Base-by-base conservation (phyloP, 2,888 invertebrate genomes). In the Suillia variegata region DNA sequence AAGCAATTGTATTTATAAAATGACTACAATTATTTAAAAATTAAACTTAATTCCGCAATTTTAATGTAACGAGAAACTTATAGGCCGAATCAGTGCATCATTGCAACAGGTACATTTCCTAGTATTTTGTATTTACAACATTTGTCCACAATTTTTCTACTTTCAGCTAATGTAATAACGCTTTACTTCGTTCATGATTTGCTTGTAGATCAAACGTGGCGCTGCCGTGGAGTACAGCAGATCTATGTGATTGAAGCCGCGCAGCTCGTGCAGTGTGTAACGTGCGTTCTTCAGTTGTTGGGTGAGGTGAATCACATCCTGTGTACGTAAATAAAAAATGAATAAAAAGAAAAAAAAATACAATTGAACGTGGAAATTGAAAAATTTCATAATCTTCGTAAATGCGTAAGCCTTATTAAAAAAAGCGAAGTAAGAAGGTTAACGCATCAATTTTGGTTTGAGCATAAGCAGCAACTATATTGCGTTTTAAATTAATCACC, bases 231-330 rank as follows among this genome's bases (percentile, higher is more conserved):
- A 72, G 54, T 77, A 79, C 17, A 79, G 63, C 38, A 79, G 70
- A 62, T 79, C 79, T 56, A 79, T 77, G 63, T 79, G 79, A 67
- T 79, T 79, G 58, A 79, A 78, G 47, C 79, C 79, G 1, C 65
- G 73, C 55, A 79, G 65, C 59, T 75, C 75, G 51, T 71, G 73
- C 18, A 79, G 58, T 18, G 68, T 67, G n/a, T 68, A 70, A 6
- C 64, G 68, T 56, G 75, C 66, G 58, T 77, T 73, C 55, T 65
- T 67, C 52, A 79, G 57, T 12, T 74, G 70, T 1, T 62, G 56
- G 1, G 67, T 66, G 48, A 79, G 67, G 8, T 65, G 72, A 20
- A 70, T 65, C 51, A 77, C 74, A 65, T 79, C 78, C 70, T 70
- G 58, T 1, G 50, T 62, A 34, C 56, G 38, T 18, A 6, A 2